These are phyloP conservation scores for Octopus sinensis DNA, from an alignment of 1,140 invertebrate genomes.

Conservation along the genomic window DNA sequence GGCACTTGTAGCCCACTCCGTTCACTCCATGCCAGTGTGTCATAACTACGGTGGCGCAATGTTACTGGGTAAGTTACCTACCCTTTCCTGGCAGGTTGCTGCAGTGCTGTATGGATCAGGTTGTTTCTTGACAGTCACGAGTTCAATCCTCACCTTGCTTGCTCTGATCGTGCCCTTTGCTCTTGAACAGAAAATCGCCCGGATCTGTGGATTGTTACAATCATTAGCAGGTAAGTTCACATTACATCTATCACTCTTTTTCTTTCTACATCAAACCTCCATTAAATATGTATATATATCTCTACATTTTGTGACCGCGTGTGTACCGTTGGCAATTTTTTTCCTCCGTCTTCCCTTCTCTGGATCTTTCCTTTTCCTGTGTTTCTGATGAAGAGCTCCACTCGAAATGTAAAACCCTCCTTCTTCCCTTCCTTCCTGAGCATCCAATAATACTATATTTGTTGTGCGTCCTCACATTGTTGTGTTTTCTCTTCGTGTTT, in stretches of 20 bases:
- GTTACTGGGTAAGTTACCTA: constrained; percentile 42
- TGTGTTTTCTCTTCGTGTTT: no score
- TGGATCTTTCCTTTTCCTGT: background rate
- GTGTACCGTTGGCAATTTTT: no score
- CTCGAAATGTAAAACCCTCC: background rate
- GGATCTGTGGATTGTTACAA: constrained; percentile 28
- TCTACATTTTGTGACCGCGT: background rate
- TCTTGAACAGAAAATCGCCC: constrained; percentile 19
- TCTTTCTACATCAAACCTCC: background rate
- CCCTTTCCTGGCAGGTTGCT: constrained; percentile 48
- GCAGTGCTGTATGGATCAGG: constrained; percentile 50
- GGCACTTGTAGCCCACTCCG: no score
- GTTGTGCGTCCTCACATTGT: no score
- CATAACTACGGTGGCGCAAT: constrained; percentile 44
- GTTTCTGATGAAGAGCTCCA: background rate
- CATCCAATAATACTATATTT: no score
- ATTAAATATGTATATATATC: background rate
- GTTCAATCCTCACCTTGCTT: constrained; percentile 32
- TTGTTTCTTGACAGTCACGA: constrained; percentile 42
- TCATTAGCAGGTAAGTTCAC: constrained; percentile 26
- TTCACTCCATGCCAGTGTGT: constrained; percentile 30
- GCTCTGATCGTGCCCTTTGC: constrained; percentile 17
- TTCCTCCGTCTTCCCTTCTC: background rate
- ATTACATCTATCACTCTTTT: background rate
- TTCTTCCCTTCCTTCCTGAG: background rate